Percentiles rank a stretch among this genome's conserved stretches.
These are phyloP conservation scores for Rhincodon typus DNA, from an alignment of 2,797 vertebrate species.

Conservation along the genomic window DNA sequence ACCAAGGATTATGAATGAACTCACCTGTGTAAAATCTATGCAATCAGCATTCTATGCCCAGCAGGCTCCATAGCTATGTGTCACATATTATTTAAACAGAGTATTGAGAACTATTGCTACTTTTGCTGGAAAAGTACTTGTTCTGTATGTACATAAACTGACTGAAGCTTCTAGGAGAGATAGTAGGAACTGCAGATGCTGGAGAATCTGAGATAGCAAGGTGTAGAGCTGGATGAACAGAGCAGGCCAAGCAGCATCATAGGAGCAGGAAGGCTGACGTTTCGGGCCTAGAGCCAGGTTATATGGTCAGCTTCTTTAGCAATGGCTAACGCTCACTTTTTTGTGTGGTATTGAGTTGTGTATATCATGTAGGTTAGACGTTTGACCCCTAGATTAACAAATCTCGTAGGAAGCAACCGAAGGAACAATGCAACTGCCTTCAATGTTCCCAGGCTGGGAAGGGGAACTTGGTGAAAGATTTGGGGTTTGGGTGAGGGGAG, in stretches of 20 bases:
- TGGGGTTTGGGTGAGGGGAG: neutral
- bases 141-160: neutral
- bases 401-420: neutral
- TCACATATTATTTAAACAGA: neutral
- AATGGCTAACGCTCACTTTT: neutral
- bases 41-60: neutral
- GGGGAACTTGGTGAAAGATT: too few species aligned
- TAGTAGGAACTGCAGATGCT: too few species aligned
- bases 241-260: too few species aligned
- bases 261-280: too few species aligned
- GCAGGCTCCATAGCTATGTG: neutral
- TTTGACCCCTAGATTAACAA: neutral
- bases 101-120: neutral
- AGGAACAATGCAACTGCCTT: neutral
- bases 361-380: neutral
- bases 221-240: too few species aligned
- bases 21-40: neutral
- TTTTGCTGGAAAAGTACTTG: neutral
- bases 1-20: neutral
- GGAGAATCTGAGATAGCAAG: too few species aligned
- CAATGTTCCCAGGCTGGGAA: neutral
- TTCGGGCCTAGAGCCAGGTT: too few species aligned
- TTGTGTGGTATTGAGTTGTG: neutral
- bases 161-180: neutral
- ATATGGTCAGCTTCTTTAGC: neutral